phyloP scores from a whole-genome alignment of 2,797 vertebrate species.

The Bradypodion ventrale region DNA sequence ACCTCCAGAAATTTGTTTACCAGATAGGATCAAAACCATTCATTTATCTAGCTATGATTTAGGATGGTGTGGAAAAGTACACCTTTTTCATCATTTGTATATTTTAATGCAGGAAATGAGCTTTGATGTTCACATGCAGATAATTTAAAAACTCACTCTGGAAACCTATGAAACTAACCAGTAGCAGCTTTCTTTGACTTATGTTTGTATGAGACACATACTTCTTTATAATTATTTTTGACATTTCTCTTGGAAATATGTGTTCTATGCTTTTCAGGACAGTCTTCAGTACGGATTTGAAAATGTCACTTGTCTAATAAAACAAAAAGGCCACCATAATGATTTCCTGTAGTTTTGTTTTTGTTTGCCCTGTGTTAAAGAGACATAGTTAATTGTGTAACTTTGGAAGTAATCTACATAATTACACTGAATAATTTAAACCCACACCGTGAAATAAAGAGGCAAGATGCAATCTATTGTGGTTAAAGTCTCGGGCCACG shows the following conservation, averaged over 20 bases:
- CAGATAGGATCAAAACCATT: no score
- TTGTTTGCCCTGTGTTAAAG: background rate
- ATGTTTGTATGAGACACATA: background rate
- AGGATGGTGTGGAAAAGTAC: no score
- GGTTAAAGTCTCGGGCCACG: no score
- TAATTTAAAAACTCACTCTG: background rate
- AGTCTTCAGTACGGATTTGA: background rate
- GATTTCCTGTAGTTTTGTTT: conserved; percentile 8
- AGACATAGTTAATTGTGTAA: background rate
- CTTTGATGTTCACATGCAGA: background rate
- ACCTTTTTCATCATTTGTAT: background rate
- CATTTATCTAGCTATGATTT: no score
- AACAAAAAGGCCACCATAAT: background rate
- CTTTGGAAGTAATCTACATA: conserved; percentile 4
- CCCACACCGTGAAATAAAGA: no score
- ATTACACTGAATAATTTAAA: background rate
- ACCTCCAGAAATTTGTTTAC: no score
- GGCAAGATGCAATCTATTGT: no score
- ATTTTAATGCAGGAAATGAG: background rate
- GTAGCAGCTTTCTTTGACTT: background rate
- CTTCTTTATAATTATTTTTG: background rate
- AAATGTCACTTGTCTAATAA: conserved; percentile 25
- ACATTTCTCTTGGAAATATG: background rate
- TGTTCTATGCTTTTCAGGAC: background rate
- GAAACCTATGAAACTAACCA: background rate